These are phyloP conservation scores for Mus musculus DNA, from an alignment of 2,113 vertebrate genomes.

Conservation along the genomic window DNA sequence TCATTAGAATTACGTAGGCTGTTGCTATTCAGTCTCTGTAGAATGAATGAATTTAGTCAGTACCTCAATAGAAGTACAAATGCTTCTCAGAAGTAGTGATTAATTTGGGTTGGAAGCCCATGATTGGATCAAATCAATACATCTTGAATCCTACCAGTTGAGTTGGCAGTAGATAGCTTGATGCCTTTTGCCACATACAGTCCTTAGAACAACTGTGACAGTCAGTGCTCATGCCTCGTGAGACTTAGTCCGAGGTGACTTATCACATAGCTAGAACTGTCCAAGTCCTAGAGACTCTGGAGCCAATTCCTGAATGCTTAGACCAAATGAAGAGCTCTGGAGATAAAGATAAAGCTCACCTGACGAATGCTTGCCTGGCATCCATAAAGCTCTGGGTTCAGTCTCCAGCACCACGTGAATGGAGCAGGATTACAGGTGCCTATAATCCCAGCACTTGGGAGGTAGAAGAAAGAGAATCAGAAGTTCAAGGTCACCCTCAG, in stretches of 20 bases:
- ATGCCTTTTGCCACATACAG: slow-evolving; percentile 45
- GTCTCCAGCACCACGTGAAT: not conserved
- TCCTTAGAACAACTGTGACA: slow-evolving; percentile 19
- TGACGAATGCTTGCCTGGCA: not conserved
- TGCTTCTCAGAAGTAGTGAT: slow-evolving; percentile 54
- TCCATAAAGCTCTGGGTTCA: not conserved
- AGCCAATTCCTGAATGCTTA: slow-evolving; percentile 4
- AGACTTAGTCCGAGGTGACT: slow-evolving; percentile 52
- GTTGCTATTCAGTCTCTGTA: slow-evolving; percentile 10
- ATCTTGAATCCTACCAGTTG: slow-evolving; percentile 21
- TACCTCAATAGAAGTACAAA: slow-evolving; percentile 43
- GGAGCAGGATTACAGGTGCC: not conserved
- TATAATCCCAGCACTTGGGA: not conserved
- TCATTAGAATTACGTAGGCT: slow-evolving; percentile 1
- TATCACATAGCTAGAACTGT: slow-evolving; percentile 50
- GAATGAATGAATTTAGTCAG: slow-evolving; percentile 23
- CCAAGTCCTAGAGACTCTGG: slow-evolving; percentile 43
- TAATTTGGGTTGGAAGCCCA: slow-evolving; percentile 58
- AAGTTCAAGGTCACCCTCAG: not conserved
- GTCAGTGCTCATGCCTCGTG: slow-evolving; percentile 28
- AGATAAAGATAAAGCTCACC: not conserved
- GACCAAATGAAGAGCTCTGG: slow-evolving; percentile 49
- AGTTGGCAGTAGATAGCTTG: slow-evolving; percentile 22
- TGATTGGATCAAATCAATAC: not conserved
- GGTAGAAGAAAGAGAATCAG: not conserved